These are phyloP conservation scores for Priocnemis perturbator DNA, from an alignment of 2,888 invertebrate genomes.

Conservation along the genomic window DNA sequence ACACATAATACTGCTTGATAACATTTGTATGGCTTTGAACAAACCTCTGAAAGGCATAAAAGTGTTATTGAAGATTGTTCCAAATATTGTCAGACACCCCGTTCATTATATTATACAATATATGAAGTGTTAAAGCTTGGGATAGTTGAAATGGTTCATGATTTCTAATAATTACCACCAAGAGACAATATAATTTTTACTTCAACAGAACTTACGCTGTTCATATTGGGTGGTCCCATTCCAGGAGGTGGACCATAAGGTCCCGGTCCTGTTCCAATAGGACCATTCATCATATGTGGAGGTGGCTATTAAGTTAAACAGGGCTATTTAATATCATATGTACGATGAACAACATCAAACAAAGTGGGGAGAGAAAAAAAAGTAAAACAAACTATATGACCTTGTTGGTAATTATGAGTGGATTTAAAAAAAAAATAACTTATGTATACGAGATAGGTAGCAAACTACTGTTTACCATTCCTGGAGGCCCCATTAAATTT, in stretches of 20 bases:
- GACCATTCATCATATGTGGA: constrained; percentile 74
- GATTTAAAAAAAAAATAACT: too few species aligned
- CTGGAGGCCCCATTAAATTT: constrained; percentile 75
- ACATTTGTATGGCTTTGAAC: too few species aligned
- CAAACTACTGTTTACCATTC: constrained; percentile 69
- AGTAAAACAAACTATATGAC: constrained; percentile 2
- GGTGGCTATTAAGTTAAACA: constrained; percentile 63
- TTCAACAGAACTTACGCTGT: constrained; percentile 64
- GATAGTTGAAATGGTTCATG: too few species aligned
- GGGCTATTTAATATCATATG: background rate
- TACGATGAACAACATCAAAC: background rate
- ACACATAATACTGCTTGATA: too few species aligned
- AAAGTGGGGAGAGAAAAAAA: constrained; percentile 1
- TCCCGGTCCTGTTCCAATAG: constrained; percentile 71
- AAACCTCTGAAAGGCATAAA: too few species aligned
- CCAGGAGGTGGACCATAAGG: constrained; percentile 77
- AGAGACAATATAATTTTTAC: constrained; percentile 6
- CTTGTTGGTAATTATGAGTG: background rate
- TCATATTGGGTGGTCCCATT: constrained; percentile 77
- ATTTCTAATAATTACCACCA: background rate
- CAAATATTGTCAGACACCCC: too few species aligned
- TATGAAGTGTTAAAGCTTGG: too few species aligned
- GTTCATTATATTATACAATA: too few species aligned
- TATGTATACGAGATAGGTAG: too few species aligned
- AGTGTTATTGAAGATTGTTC: too few species aligned